Base-by-base conservation (phyloP, 1,140 invertebrate genomes). In the Cyphomyrmex costatus region DNA sequence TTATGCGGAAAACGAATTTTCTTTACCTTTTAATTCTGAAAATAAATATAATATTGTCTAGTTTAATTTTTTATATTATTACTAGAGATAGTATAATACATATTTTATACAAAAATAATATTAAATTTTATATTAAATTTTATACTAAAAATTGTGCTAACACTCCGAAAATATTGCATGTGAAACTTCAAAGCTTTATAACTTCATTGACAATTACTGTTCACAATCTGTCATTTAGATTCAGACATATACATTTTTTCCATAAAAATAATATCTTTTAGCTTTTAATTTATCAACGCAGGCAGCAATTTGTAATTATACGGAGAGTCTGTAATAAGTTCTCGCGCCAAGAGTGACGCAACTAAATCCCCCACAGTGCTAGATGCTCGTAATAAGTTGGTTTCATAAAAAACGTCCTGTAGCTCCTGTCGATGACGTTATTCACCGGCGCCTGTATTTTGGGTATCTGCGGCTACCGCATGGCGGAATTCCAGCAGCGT, bases 401-500 rank as follows among this genome's bases (percentile, higher is more conserved):
- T 42, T 83, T 60, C 53, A 36, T 60, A 49, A 27, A 61, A 76
- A 71, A 53, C 42, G 4, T 86, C 49, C 87, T 88, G 1, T 86
- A 95, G 95, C 92, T 98, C 82, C 86, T 97, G 58, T 97, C 97
- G 42, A 96, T 97, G 33, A 96, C 96, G 6, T 86, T 97, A 10
- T 95, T 93, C 42, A 36, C 91, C 14, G 93, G 94, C 71, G 94
- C 94, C 5, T 96, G 96, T 82, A 85, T 96, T 1, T 95, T 99
- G 53, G 98, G 98, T 0, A 95, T 97, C 6, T 96, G 97, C 19
- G 97, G 97, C 30, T 98, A 97, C 94, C 97, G 97, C 51, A 96
- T 99, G 92, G 97, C 97, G 76, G 98, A 99, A 93, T 97, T 97
- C 76, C 98, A 98, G 93, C 98, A 99, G 91, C 96, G 98, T 51